Evolutionary conservation across 2,113 vertebrate genomes (phyloP).

Genomic region (Pedionomus torquatus): DNA sequence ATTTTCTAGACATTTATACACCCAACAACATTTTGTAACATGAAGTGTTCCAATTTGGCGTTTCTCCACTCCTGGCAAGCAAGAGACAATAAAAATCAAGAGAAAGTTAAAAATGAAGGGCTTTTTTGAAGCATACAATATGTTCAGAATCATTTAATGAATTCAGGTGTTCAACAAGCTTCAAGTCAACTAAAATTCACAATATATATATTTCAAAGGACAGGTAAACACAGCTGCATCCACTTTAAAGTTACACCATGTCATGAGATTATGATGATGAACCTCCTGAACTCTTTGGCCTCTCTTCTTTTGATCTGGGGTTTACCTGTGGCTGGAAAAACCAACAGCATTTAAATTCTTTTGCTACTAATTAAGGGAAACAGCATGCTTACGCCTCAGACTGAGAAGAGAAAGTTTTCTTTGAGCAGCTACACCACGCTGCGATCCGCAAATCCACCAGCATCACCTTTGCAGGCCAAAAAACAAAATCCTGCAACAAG

Average conservation of each 20-base stretch:
- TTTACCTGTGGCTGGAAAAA: constrained; percentile 18
- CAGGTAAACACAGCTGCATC: constrained; percentile 40
- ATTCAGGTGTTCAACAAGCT: constrained; percentile 36
- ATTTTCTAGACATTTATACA: constrained; percentile 2
- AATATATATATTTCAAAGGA: not conserved
- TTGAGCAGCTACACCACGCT: not conserved
- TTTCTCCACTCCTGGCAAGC: constrained; percentile 24
- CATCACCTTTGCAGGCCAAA: not conserved
- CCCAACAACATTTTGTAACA: not conserved
- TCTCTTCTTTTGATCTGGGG: not conserved
- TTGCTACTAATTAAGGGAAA: constrained; percentile 23
- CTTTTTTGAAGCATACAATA: not conserved
- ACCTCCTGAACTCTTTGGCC: not conserved
- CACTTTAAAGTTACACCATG: not conserved
- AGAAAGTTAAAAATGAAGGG: constrained; percentile 18
- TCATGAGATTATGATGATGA: not conserved
- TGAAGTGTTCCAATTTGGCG: constrained; percentile 39
- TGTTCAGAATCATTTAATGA: not conserved
- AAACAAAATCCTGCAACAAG: not conserved
- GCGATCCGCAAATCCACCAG: not conserved
- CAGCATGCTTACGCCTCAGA: not conserved
- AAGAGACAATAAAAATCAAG: constrained; percentile 14
- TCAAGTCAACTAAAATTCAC: not conserved
- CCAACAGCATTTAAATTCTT: not conserved
- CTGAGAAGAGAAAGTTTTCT: not conserved